Base-by-base conservation (phyloP, 2,797 vertebrate species). In the Acanthurus tractus region DNA sequence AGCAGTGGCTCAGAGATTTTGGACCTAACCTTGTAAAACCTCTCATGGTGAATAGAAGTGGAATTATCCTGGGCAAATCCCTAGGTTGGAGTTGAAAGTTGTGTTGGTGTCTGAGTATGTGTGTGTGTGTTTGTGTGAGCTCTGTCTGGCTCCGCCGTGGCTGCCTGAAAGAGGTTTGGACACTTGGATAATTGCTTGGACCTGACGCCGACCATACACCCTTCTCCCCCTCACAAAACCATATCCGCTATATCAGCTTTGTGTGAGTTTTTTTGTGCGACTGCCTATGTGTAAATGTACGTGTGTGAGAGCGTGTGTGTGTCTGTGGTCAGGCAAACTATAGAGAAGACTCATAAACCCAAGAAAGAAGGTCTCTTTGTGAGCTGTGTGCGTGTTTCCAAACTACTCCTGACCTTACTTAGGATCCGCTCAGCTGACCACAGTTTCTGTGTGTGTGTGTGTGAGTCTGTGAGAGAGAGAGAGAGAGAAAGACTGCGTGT, bases 11-110 rank as follows among this genome's bases (percentile, higher is more conserved):
- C 81, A 78, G 81, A 92, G 89, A 74, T 86, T 92, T 92, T 91
- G 90, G 92, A 89, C 75, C 81, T 93, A 90, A 91, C 89, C 90
- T 93, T 91, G 92, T 93, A 93, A 94, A 93, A 89, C 85, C 90
- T 87, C 84, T 87, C 82, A 81, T 87, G 88, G 90, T 87, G 87
- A 92, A 91, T 86, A 92, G 88, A 91, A 89, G 86, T 86, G 88
- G 90, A 94, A 93, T 94, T 95, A 94, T 89, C 92, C 88, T 76
- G 88, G 86, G 91, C 88, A 94, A 93, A 94, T 94, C 92, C 91
- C 82, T 81, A 46, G 76, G 88, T 86, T 92, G 85, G 77, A 87
- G 88, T 87, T 79, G 74, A 83, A 82, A 87, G 69, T 79, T 83
- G 63, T 82, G 75, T 76, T 23, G 22, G 63, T 84, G 75, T 79